Percentiles rank a stretch among this genome's conserved stretches.
Conservation (phyloP, 2,113 vertebrate genomes). For the Macquaria ambigua region DNA sequence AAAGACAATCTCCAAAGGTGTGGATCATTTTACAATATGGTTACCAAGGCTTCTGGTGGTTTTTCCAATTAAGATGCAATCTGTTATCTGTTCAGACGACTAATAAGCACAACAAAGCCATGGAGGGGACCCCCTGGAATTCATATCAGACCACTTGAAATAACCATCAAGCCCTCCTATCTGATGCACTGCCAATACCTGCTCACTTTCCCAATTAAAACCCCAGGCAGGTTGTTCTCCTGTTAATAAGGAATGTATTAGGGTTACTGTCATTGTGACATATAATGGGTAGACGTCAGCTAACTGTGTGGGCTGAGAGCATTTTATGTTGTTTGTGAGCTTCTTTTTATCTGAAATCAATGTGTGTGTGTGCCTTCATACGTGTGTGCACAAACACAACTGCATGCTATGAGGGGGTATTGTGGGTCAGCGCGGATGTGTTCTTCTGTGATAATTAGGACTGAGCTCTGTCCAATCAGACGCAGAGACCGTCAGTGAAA, state of each 20-base stretch:
- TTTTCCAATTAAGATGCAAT: slow-evolving; percentile 86
- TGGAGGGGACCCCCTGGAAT: slow-evolving; percentile 79
- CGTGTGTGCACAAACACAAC: slow-evolving; percentile 24
- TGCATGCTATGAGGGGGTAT: slow-evolving; percentile 36
- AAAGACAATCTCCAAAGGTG: slow-evolving; percentile 62
- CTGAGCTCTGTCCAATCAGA: slow-evolving; percentile 56
- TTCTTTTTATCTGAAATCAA: slow-evolving; percentile 70
- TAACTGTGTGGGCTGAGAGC: slow-evolving; percentile 55
- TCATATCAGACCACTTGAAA: slow-evolving; percentile 83
- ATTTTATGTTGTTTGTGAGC: slow-evolving; percentile 58
- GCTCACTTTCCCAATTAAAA: slow-evolving; percentile 77
- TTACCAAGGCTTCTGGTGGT: slow-evolving; percentile 78
- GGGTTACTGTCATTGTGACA: slow-evolving; percentile 56
- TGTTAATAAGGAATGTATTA: slow-evolving; percentile 75
- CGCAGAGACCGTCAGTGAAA: slow-evolving; percentile 53
- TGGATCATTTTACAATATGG: slow-evolving; percentile 78
- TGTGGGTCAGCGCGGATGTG: slow-evolving; percentile 53
- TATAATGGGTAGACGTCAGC: slow-evolving; percentile 54
- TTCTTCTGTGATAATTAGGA: slow-evolving; percentile 80
- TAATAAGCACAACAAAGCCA: slow-evolving; percentile 85
- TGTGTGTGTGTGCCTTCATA: slow-evolving; percentile 7
- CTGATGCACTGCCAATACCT: slow-evolving; percentile 80
- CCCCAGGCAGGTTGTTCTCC: slow-evolving; percentile 66
- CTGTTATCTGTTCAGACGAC: slow-evolving; percentile 83
- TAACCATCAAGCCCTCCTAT: slow-evolving; percentile 76